Base-by-base conservation (phyloP, 2,113 vertebrate species). In the Cheirogaleus medius region DNA sequence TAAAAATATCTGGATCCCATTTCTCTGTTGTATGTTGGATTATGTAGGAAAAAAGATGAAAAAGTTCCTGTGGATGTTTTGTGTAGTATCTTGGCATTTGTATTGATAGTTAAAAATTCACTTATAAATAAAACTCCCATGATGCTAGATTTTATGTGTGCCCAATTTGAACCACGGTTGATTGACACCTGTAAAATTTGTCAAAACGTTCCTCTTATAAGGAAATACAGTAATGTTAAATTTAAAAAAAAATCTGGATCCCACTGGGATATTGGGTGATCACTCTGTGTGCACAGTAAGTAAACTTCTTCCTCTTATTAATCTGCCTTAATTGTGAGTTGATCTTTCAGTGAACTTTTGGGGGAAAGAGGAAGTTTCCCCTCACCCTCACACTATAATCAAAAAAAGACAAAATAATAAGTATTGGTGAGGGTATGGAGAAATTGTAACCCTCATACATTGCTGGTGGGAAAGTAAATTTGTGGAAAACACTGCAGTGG, bases 11-110 rank as follows among this genome's bases (percentile, higher is more conserved):
- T 63, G 47, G 47, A 47, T 47, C 47, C 97, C 96, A 89, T 98
- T 99, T 98, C 92, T 97, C 94, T 98, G 94, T 97, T 98, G 91
- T 98, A 97, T 98, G 98, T 98, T 98, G 96, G 98, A 95, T 98
- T 98, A 94, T 91, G 0, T 98, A 98, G 95, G 64, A 98, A 98
- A 96, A 78, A 82, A 56, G 25, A 86, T 77, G 44, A 90, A 97
- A 97, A 97, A 97, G 78, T 98, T 97, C 91, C 91, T 98, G 97
- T 98, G 98, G 97, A 94, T 98, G 98, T 99, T 98, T 98, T 98
- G 95, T 99, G 98, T 98, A 98, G 97, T 98, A 98, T 95, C 20
- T 98, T 98, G 94, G 83, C 98, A 98, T 99, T 98, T 99, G 98
- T 99, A 98, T 97, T 98, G 96, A 98, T 98, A 98, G 98, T 98